These are phyloP conservation scores for Panurus biarmicus DNA, from an alignment of 2,113 vertebrate genomes.

Conservation along the genomic window DNA sequence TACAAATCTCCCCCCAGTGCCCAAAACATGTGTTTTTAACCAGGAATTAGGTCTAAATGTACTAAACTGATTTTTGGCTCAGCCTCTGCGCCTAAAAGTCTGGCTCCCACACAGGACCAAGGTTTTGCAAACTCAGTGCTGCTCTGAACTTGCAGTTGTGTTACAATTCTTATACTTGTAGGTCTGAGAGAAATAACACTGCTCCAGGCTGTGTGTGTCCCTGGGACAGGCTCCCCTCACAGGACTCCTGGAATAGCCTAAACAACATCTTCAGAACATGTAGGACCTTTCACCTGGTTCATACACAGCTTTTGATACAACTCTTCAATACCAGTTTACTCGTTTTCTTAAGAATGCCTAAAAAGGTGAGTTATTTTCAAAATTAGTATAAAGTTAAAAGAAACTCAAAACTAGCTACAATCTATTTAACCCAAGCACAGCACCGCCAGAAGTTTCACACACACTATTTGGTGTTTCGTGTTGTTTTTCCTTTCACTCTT, in stretches of 20 bases:
- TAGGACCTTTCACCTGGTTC: background rate
- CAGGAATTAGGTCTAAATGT: background rate
- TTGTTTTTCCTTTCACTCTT: constrained; percentile 78
- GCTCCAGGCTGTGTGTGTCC: background rate
- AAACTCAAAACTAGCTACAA: constrained; percentile 70
- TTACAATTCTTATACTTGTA: background rate
- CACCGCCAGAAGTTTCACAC: constrained; percentile 75
- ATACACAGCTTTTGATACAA: constrained; percentile 28
- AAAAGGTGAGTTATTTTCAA: constrained; percentile 64
- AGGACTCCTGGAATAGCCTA: background rate
- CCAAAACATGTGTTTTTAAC: background rate
- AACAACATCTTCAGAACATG: background rate
- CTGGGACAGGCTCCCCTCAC: background rate
- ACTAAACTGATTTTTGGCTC: background rate
- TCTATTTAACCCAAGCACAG: constrained; percentile 71
- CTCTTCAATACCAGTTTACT: constrained; percentile 8
- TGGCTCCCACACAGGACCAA: constrained; percentile 4
- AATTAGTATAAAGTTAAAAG: constrained; percentile 76
- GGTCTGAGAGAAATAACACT: background rate
- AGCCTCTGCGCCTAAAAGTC: background rate
- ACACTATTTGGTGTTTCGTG: constrained; percentile 77
- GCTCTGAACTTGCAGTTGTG: background rate
- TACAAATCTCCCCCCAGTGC: background rate
- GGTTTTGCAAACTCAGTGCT: constrained; percentile 23
- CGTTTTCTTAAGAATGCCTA: constrained; percentile 64